Base-by-base conservation (phyloP, 2,113 vertebrate species). In the Proteles cristata region DNA sequence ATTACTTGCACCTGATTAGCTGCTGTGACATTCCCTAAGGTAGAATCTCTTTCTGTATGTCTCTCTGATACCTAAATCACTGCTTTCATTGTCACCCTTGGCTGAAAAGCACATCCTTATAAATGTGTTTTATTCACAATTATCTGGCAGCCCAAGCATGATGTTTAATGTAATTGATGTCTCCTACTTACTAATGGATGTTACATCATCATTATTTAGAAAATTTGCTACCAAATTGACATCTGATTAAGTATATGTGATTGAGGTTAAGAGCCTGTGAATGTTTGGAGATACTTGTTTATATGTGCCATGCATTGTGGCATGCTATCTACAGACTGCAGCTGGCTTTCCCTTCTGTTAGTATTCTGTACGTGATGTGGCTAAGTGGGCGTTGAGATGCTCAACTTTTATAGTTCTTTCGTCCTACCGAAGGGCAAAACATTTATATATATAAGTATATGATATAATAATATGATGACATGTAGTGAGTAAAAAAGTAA, bases 151-250 rank as follows among this genome's bases (percentile, higher is more conserved):
- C 23, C 79, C 92, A 97, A 92, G 92, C 68, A 77, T 96, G 88
- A 90, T 94, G 92, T 94, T 97, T 96, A 96, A 96, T 96, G 63
- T 95, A 98, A 97, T 96, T 97, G 96, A 97, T 95, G 93, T 95
- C 95, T 95, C 88, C 43, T 89, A 94, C 97, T 98, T 97, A 92
- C 88, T 96, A 97, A 98, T 97, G 94, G 74, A 83, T 96, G 81
- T 97, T 97, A 90, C 86, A 95, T 98, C 94, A 96, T 97, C 90
- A 96, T 98, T 97, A 97, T 97, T 96, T 94, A 92, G 77, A 96
- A 96, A 97, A 97, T 94, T 90, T 97, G 79, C 93, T 96, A 43
- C 74, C 90, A 83, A 96, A 95, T 90, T 98, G 96, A 94, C 92
- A 95, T 96, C 93, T 97, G 96, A 97, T 97, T 98, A 93, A 97